Evolutionary conservation across 30 jellyfish, hydroid and myxozoan species (phyloP).

Genomic region (Chironex yamaguchii): DNA sequence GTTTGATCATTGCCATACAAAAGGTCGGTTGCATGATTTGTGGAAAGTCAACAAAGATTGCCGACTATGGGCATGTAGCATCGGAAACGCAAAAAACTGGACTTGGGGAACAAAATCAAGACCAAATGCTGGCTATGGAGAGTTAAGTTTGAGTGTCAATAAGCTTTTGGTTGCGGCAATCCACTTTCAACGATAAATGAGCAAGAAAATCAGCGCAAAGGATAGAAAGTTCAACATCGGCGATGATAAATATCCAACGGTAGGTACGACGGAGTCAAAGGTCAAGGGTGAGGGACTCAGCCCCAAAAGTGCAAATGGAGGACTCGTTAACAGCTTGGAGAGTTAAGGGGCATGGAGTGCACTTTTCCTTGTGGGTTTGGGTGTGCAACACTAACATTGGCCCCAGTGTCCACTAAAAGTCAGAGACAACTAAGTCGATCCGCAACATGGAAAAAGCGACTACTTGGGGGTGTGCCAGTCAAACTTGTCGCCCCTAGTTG

Average conservation of each 20-base stretch:
- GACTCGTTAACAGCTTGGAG: slow-evolving; percentile 8
- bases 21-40: neutral
- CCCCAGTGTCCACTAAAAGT: no score
- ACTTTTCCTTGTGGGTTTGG: neutral
- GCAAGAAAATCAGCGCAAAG: slow-evolving; percentile 43
- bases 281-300: neutral
- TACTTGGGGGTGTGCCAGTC: neutral
- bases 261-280: no score
- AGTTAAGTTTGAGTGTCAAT: neutral
- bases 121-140: neutral
- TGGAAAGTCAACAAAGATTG: neutral
- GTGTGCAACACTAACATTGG: no score
- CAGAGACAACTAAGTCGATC: no score
- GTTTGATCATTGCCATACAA: slow-evolving; percentile 4
- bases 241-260: slow-evolving; percentile 18
- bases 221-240: no score
- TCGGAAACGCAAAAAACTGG: slow-evolving; percentile 3
- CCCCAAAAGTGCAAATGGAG: no score
- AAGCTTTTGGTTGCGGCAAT: neutral
- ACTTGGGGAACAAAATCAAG: neutral
- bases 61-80: neutral
- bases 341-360: neutral
- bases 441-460: slow-evolving; percentile 6
- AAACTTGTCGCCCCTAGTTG: slow-evolving; percentile 45
- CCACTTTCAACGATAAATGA: neutral